phyloP scores from a whole-genome alignment of 1,140 invertebrate species.

The Ceratosolen solmsi region DNA sequence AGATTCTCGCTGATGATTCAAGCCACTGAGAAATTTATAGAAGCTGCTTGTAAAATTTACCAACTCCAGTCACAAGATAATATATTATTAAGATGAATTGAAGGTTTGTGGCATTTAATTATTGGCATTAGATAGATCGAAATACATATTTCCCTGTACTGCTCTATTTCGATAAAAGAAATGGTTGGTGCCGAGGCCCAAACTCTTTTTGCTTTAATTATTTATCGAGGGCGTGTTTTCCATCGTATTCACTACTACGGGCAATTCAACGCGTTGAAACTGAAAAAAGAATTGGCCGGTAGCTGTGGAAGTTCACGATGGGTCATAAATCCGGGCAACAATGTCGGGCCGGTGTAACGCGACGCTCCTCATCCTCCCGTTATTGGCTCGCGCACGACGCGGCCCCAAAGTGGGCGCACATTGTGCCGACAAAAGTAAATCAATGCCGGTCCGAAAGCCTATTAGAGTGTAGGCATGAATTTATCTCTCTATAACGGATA shows the following conservation, averaged over 20 bases:
- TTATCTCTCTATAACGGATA: conserved; percentile 67
- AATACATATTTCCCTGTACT: no score
- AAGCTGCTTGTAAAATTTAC: background rate
- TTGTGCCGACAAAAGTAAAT: conserved; percentile 47
- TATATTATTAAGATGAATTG: background rate
- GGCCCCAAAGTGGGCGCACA: conserved; percentile 22
- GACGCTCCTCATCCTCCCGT: conserved; percentile 9
- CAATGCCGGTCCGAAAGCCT: conserved; percentile 60
- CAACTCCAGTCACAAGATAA: background rate
- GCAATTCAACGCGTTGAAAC: background rate
- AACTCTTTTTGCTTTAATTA: background rate
- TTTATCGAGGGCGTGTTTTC: background rate
- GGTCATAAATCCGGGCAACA: background rate
- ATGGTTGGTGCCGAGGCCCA: background rate
- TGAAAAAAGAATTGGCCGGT: background rate
- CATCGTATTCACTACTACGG: no score
- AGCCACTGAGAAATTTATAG: background rate
- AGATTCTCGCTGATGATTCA: no score
- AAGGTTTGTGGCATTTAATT: background rate
- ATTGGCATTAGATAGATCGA: background rate
- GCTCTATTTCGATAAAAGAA: background rate
- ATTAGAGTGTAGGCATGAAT: conserved; percentile 65
- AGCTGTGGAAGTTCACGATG: background rate
- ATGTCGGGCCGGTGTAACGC: background rate
- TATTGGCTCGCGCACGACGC: conserved; percentile 24